Conservation (phyloP, 2,888 invertebrate species). For the Magallana nippona region DNA sequence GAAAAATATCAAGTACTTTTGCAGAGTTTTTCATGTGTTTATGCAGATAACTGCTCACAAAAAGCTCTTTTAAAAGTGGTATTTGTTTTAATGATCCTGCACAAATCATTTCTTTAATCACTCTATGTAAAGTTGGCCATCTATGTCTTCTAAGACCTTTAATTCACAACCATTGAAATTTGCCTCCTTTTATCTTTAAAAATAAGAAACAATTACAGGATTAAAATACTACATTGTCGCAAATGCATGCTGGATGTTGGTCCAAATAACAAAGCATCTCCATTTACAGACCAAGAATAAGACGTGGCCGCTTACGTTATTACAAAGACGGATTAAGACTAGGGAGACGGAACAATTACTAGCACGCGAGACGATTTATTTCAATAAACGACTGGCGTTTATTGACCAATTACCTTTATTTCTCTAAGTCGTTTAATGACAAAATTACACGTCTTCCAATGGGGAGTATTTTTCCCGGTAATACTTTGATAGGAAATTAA, state of each 20-base stretch:
- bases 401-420: conserved; percentile 56
- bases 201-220: too few relatives aligned
- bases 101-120: too few relatives aligned
- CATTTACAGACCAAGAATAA: neutral
- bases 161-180: too few relatives aligned
- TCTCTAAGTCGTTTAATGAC: conserved; percentile 55
- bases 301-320: neutral
- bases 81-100: too few relatives aligned
- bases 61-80: too few relatives aligned
- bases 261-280: neutral
- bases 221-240: too few relatives aligned
- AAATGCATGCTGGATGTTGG: neutral
- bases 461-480: conserved; percentile 53
- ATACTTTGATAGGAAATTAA: conserved; percentile 58
- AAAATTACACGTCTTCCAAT: conserved; percentile 54
- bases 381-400: conserved; percentile 52
- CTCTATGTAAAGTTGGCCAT: too few relatives aligned
- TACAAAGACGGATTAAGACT: conserved; percentile 11
- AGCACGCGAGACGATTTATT: conserved; percentile 54
- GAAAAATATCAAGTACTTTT: too few relatives aligned
- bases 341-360: conserved; percentile 43
- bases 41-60: too few relatives aligned
- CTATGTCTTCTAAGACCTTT: too few relatives aligned
- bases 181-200: too few relatives aligned
- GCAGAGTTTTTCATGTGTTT: too few relatives aligned